Evolutionary conservation across 2,113 vertebrate species (phyloP).

Genomic region (Ophiodon elongatus): DNA sequence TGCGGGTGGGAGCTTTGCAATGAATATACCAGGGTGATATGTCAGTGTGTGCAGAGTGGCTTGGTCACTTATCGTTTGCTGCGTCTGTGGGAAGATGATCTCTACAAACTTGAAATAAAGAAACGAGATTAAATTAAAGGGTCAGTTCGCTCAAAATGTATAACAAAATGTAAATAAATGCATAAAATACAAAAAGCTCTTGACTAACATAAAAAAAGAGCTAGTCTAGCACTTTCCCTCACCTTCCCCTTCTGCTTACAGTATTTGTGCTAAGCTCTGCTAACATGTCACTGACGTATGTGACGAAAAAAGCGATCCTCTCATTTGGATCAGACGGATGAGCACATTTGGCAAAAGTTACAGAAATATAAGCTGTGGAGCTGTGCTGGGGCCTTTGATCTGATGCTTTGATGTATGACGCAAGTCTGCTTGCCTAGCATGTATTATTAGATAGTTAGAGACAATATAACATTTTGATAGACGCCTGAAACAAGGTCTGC

Average conservation of each 20-base stretch:
- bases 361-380: not conserved
- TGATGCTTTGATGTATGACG: not conserved
- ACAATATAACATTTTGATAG: not conserved
- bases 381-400: not conserved
- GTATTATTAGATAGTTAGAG: not conserved
- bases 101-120: not conserved
- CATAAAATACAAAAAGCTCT: not conserved
- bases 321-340: not conserved
- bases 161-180: too few relatives aligned
- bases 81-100: not conserved
- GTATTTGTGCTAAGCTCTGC: not conserved
- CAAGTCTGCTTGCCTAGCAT: not conserved
- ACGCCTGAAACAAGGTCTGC: not conserved
- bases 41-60: not conserved
- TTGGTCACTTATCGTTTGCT: conserved; percentile 14
- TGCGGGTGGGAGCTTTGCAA: not conserved
- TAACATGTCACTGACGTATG: not conserved
- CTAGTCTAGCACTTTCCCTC: not conserved
- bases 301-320: not conserved
- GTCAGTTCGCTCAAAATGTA: not conserved
- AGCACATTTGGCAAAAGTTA: not conserved
- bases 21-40: conserved; percentile 3
- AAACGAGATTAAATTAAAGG: not conserved
- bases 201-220: not conserved
- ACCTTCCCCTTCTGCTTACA: not conserved